Base-by-base conservation (phyloP, 1,140 invertebrate species). In the Penaeus indicus region DNA sequence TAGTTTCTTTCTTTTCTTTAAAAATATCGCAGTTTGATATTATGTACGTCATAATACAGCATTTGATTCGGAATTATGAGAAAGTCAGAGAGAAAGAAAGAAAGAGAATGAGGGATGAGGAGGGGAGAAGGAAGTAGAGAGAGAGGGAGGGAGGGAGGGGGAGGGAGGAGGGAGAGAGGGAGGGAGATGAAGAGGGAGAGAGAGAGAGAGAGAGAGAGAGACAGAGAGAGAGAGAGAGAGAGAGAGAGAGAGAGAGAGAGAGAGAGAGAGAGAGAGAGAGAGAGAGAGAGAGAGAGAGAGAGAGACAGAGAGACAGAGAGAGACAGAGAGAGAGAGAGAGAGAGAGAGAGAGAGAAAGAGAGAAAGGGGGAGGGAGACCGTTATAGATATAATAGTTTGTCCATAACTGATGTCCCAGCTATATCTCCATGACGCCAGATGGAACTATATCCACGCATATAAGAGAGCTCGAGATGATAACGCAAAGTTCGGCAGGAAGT, bases 41-140 rank as follows among this genome's bases (percentile, higher is more conserved):
- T 8, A 42, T 42, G 38, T 42, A 42, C 38, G 38, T 42, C 3
- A 42, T 4, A 42, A 42, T 42, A 42, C 38, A 8, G 7, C 7
- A 42, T 42, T 42, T 42, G 38, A 42, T 42, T 42, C 38, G 38
- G 38, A 42, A 42, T 42, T 42, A 42, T 42, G 60, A 19, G 80
- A 62, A 25, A 82, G 80, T 61, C 13, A 61, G 80, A 63, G 54
- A 63, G 80, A 63, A 38, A 82, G 47, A 63, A n/a, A 82, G 80
- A 62, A 60, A 63, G 80, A 62, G 47, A 82, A 19, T n/a, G 54
- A 60, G 54, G 80, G 25, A 61, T 25, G 80, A 32, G 47, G 25
- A 25, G 25, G 47, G 25, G 47, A 63, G 61, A 32, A 47, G 60
- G 80, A 4, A 25, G 25, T 1, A 25, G 61, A 10, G 47, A 82